Evolutionary conservation across 2,113 vertebrate species (phyloP).

Genomic region (Henicopernis longicauda): DNA sequence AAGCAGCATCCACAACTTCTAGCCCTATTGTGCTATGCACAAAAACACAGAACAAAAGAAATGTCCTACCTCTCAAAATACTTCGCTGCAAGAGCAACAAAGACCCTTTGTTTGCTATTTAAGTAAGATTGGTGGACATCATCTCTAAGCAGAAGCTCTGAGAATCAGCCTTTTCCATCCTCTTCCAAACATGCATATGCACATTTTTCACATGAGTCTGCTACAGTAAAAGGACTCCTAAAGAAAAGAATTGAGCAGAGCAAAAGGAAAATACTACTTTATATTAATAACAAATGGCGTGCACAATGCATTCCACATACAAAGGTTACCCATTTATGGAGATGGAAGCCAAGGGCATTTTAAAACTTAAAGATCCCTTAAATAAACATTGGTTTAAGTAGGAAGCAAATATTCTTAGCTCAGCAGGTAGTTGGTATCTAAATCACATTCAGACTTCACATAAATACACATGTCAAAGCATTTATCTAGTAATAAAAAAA

Average conservation of each 20-base stretch:
- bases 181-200: background rate
- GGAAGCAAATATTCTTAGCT: slow-evolving; percentile 61
- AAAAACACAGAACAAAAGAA: slow-evolving; percentile 46
- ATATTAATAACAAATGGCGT: slow-evolving; percentile 36
- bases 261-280: slow-evolving; percentile 49
- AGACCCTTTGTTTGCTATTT: slow-evolving; percentile 28
- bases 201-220: background rate
- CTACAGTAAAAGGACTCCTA: background rate
- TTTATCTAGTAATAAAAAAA: slow-evolving; percentile 68
- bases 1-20: slow-evolving; percentile 12
- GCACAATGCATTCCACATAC: slow-evolving; percentile 6
- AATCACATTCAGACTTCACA: slow-evolving; percentile 59
- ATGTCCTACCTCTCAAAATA: slow-evolving; percentile 29
- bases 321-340: slow-evolving; percentile 25
- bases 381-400: slow-evolving; percentile 57
- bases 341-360: slow-evolving; percentile 30
- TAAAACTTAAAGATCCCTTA: slow-evolving; percentile 54
- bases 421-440: slow-evolving; percentile 67
- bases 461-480: slow-evolving; percentile 65
- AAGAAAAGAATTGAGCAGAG: slow-evolving; percentile 8
- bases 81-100: background rate
- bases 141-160: background rate
- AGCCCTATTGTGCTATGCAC: slow-evolving; percentile 6
- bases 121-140: slow-evolving; percentile 22
- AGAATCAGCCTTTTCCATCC: slow-evolving; percentile 14